Conservation (phyloP, 2,888 invertebrate genomes). For the Drosophila paucipuncta region DNA sequence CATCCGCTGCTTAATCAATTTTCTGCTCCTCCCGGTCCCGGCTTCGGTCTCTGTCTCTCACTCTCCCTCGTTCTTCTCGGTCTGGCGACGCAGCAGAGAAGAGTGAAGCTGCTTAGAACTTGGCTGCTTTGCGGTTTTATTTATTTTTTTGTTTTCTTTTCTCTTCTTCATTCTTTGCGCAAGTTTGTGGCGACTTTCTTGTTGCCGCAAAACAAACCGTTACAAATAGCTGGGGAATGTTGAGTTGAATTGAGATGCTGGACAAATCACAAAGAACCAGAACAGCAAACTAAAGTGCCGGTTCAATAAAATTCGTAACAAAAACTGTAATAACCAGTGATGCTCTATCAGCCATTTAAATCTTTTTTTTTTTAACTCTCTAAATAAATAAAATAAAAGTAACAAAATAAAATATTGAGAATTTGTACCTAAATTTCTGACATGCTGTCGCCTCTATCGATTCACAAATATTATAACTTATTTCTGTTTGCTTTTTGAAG, state of each 20-base stretch:
- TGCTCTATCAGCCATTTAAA: not conserved
- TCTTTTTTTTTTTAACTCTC: not conserved
- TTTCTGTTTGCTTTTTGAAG: not conserved
- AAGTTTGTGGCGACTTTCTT: constrained; percentile 29
- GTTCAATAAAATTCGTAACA: constrained; percentile 55
- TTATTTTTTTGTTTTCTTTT: constrained; percentile 2
- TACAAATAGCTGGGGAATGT: constrained; percentile 68
- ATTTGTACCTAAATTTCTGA: not conserved
- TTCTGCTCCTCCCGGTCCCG: not conserved
- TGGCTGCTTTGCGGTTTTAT: constrained; percentile 36
- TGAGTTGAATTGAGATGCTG: constrained; percentile 27
- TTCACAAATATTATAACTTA: not conserved
- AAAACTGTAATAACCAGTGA: constrained; percentile 12
- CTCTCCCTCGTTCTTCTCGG: not conserved
- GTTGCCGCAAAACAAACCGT: constrained; percentile 61
- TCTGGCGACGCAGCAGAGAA: constrained; percentile 17
- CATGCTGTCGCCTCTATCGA: not conserved
- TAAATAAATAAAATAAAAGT: not conserved
- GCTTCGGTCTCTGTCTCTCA: not conserved
- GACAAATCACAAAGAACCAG: constrained; percentile 44
- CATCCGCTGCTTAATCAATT: constrained; percentile 36
- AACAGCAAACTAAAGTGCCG: constrained; percentile 47
- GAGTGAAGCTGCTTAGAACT: constrained; percentile 41
- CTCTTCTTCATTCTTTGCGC: constrained; percentile 1
- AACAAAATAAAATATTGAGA: not conserved